Evolutionary conservation across 2,888 invertebrate genomes (phyloP), one percentile per base, ranked within the genome.

Genomic region (Sinhomidia bicolor): DNA sequence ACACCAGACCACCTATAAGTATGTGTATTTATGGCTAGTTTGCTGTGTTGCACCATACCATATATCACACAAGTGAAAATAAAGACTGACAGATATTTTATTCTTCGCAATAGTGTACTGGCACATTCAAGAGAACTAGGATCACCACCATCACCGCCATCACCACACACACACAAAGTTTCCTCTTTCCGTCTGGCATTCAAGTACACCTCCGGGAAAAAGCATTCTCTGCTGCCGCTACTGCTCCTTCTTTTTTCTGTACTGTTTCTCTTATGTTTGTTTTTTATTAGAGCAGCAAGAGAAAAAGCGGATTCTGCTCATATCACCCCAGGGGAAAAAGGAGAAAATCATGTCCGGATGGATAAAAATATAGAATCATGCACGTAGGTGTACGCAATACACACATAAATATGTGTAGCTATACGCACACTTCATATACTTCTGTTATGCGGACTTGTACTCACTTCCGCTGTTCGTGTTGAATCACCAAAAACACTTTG

Each of bases 71-170:
- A 29, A 60, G 29, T 17, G 36, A 65, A 62, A 65, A 65, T 65
- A 65, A 65, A 65, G 65, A 36, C 65, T 65, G 65, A 65, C 65
- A 65, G 65, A 65, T 65, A 65, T 65, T 65, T 65, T 23, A 36
- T 65, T 32, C 17, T 14, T n/a, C n/a, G n/a, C n/a, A n/a, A n/a
- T n/a, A n/a, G 36, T 60, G 1, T 60, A 26, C 60, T 60, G 4
- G 47, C 14, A 47, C 12, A 14, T 47, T 47, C 14, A 14, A 29
- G 9, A 54, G 17, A 17, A 54, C 26, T 17, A 32, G 36, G 32
- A 65, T 36, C 65, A 65, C 62, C 62, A 32, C 32, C 36, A 65
- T 32, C 36, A 65, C 65, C 65, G 65, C 36, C 36, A 36, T 17
- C 36, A 65, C 36, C 32, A 17, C 36, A 65, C 65, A 65, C n/a